Base-by-base conservation (phyloP, 2,888 invertebrate genomes). In the Notodonta ziczac region DNA sequence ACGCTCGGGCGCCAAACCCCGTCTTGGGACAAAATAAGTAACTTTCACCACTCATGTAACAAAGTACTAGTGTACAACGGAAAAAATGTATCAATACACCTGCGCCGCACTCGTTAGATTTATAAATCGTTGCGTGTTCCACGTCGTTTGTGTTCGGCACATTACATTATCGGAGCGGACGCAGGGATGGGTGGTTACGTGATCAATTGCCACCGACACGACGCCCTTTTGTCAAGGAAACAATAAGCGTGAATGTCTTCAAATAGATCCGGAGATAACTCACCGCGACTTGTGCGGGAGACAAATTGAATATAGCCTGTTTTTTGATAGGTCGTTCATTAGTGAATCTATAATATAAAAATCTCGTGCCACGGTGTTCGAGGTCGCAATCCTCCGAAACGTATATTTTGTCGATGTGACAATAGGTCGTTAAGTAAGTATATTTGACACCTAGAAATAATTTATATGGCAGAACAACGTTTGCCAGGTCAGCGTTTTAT, bases 151-250 rank as follows among this genome's bases (percentile, higher is more conserved):
- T 66, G 62, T 58, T 64, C 5, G 62, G 56, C n/a, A 48, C 65
- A 57, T 57, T 69, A 66, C 57, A 70, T 73, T 67, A 76, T 71
- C 66, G 70, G 67, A 58, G 58, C 64, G 67, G 72, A 72, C 64
- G 67, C 59, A 72, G 70, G 69, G 72, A 67, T 63, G 71, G 73
- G 69, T 77, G 62, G 65, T 64, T 75, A 83, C 85, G 85, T 84
- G 85, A 85, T 84, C 85, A 83, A 85, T 85, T 83, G 85, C 79
- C 76, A 73, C 72, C 69, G 81, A 80, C 83, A 78, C 75, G 62
- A 70, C 72, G 73, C 78, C 81, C 83, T 80, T 84, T 85, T 85
- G 85, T 84, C 79, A 74, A 78, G 78, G 77, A 83, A 85, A 85
- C 85, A 85, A 85, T 85, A 82, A 81, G 80, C 74, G 73, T 58